Evolutionary conservation across 2,888 invertebrate species (phyloP), one percentile per base, ranked within the genome.

Genomic region (Cacoxenus indagator): DNA sequence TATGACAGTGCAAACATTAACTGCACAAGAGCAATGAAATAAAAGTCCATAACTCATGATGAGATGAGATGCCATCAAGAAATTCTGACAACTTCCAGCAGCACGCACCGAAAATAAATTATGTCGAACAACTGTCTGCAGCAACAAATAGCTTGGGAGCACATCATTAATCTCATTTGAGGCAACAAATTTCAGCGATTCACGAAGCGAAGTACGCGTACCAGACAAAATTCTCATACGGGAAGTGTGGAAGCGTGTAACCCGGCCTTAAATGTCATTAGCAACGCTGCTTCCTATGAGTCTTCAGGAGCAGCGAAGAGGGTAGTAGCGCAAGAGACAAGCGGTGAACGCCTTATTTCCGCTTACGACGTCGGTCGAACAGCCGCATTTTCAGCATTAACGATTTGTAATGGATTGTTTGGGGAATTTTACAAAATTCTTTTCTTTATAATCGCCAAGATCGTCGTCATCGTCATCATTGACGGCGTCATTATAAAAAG

Each of bases 81-180:
- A 14, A 17, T 26, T 55, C 55, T 55, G 55, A 55, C 55, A 59
- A 31, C 17, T 59, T 27, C 31, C n/a, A n/a, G 19, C 29, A 26
- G 31, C 48, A 59, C 3, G 31, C 59, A 29, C 24, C 29, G 37
- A 57, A 57, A 24, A 62, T 62, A 62, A 62, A 62, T 62, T 19
- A 62, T 45, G 61, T 62, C 45, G 45, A 62, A 62, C 45, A 62
- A 62, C 61, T 62, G 61, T 45, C 61, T 43, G 11, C 61, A 62
- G 43, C 61, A 43, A 62, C 61, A 62, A 62, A 62, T 62, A 62
- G 24, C 43, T 43, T 37, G 29, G 9, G 17, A 31, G 61, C 68
- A 64, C 70, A 79, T 75, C 78, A 79, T 81, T 81, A 79, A 80
- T 71, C 72, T 68, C 71, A 68, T 67, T 72, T 67, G 64, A 65